These are phyloP conservation scores for Campylomormyrus tamandua DNA, from an alignment of 2,113 vertebrate species.

Conservation along the genomic window DNA sequence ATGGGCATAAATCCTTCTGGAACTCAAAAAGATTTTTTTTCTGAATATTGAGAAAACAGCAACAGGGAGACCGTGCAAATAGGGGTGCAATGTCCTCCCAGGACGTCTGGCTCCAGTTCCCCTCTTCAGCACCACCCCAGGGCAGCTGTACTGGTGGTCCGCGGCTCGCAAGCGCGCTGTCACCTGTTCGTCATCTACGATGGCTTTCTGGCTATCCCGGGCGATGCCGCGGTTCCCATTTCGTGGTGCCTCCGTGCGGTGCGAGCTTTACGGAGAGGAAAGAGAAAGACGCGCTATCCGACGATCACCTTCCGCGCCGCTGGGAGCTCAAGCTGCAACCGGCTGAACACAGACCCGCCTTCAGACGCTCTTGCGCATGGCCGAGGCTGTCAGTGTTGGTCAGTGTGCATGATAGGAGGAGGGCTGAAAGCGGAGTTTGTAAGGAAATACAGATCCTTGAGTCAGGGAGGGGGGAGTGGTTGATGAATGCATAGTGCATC, in stretches of 20 bases:
- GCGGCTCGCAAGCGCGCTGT: background rate
- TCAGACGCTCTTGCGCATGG: conserved; percentile 46
- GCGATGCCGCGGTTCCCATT: conserved; percentile 19
- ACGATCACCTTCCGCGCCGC: background rate
- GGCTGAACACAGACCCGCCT: conserved; percentile 30
- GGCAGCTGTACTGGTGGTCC: conserved; percentile 8
- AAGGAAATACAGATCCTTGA: conserved; percentile 31
- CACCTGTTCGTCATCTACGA: background rate
- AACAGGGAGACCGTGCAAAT: background rate
- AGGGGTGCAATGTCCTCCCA: background rate
- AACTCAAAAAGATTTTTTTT: conserved; percentile 15
- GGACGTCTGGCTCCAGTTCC: background rate
- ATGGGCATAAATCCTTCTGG: conserved; percentile 33
- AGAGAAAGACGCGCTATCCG: background rate
- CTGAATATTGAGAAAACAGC: background rate
- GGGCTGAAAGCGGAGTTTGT: conserved; percentile 46
- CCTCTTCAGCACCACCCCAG: background rate
- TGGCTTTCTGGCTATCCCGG: background rate
- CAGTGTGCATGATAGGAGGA: conserved; percentile 37
- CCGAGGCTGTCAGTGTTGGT: conserved; percentile 29
- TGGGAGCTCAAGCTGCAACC: conserved; percentile 36
- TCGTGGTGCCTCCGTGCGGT: background rate
- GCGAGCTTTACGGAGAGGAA: background rate
- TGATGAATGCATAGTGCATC: conserved; percentile 38
- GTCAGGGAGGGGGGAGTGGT: conserved; percentile 48